Percentiles rank a stretch among this genome's conserved stretches.
These are phyloP conservation scores for Cardiocondyla obscurior DNA, from an alignment of 1,140 invertebrate genomes.

Conservation along the genomic window DNA sequence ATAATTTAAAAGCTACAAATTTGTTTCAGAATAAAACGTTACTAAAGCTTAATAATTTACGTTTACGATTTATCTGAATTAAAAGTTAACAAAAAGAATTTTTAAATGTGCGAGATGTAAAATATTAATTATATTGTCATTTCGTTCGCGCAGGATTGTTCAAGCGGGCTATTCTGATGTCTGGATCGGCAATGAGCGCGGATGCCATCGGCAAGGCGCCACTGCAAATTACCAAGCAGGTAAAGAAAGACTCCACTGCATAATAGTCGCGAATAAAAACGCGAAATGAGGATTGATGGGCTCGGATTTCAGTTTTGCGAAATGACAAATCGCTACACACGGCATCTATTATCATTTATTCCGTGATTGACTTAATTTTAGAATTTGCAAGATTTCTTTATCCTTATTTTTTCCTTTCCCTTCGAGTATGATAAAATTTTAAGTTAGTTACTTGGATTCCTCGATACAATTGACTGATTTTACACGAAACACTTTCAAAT, in stretches of 20 bases:
- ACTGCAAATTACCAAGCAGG: constrained; percentile 89
- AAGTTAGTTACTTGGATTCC: not conserved
- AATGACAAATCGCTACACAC: constrained; percentile 41
- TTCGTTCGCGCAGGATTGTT: constrained; percentile 88
- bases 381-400: not conserved
- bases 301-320: constrained; percentile 18
- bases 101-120: too few species aligned
- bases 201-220: constrained; percentile 95
- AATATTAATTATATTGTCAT: constrained; percentile 35
- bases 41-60: too few species aligned
- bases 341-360: constrained; percentile 47
- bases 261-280: constrained; percentile 50
- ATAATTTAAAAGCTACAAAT: too few species aligned
- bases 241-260: constrained; percentile 50
- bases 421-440: not conserved
- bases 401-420: not conserved
- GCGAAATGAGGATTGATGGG: constrained; percentile 48
- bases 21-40: too few species aligned
- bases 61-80: too few species aligned
- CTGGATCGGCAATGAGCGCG: constrained; percentile 95
- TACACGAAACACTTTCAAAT: not conserved
- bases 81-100: too few species aligned
- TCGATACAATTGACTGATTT: not conserved
- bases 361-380: constrained; percentile 6
- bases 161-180: constrained; percentile 96